Percentiles rank a stretch among this genome's conserved stretches.
phyloP scores from a whole-genome alignment of 2,113 vertebrate genomes.

The Thomomys bottae region DNA sequence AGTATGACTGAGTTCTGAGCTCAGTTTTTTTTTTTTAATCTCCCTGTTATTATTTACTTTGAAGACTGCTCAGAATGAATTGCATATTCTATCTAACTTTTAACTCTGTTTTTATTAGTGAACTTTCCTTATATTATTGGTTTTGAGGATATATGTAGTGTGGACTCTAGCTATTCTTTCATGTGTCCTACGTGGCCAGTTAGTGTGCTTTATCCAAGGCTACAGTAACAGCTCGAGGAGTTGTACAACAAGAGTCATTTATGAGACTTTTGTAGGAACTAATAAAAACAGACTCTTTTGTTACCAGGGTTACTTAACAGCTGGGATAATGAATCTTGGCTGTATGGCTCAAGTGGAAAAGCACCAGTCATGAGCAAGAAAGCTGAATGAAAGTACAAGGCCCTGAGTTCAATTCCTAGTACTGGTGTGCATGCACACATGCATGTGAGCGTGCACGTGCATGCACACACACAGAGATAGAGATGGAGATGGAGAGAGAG shows the following conservation, averaged over 20 bases:
- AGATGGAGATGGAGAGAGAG: too few relatives aligned
- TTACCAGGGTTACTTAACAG: neutral
- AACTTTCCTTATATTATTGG: neutral
- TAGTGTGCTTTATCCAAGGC: neutral
- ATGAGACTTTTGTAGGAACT: neutral
- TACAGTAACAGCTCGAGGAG: neutral
- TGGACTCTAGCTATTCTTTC: neutral
- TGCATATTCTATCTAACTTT: neutral
- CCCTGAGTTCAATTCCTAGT: too few relatives aligned
- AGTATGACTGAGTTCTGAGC: neutral
- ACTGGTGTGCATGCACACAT: too few relatives aligned
- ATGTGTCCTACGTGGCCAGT: neutral
- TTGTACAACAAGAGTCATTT: neutral
- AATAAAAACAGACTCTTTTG: neutral
- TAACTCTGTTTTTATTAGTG: neutral
- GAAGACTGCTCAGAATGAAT: neutral
- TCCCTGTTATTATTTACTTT: neutral
- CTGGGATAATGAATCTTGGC: neutral
- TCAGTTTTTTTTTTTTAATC: neutral
- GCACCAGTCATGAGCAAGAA: too few relatives aligned
- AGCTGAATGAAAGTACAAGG: too few relatives aligned
- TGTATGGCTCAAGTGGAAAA: too few relatives aligned
- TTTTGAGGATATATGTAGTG: neutral
- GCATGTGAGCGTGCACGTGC: too few relatives aligned
- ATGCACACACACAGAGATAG: neutral